These are phyloP conservation scores for Mythimna vitellina DNA, from an alignment of 2,888 invertebrate species.

Conservation along the genomic window DNA sequence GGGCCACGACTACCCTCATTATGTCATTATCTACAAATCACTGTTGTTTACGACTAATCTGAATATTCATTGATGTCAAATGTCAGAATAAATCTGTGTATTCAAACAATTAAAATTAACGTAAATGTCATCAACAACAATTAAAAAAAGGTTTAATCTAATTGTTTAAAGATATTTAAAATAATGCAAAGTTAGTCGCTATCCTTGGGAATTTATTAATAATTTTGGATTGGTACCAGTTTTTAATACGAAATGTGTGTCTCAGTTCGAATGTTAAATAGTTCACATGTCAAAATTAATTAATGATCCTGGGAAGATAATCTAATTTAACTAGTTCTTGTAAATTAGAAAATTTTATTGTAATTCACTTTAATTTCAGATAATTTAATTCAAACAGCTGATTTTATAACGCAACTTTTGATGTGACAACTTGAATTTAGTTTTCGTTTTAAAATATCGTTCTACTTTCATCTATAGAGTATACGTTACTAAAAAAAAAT, in stretches of 20 bases:
- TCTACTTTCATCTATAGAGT: not conserved
- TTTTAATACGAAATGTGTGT: slow-evolving; percentile 1
- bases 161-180: slow-evolving; percentile 13
- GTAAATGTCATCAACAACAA: slow-evolving; percentile 5
- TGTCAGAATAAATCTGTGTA: slow-evolving; percentile 38
- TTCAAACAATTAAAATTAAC: slow-evolving; percentile 29
- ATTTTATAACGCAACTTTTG: not conserved
- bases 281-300: slow-evolving; percentile 29
- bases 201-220: not conserved
- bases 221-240: not conserved
- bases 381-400: not conserved
- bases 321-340: not conserved
- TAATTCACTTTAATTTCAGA: not conserved
- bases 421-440: not conserved
- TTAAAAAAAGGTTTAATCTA: not conserved
- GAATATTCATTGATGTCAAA: slow-evolving; percentile 43
- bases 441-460: not conserved
- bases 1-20: not conserved
- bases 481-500: not conserved
- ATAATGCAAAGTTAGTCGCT: slow-evolving; percentile 2
- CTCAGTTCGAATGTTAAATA: slow-evolving; percentile 9
- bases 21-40: slow-evolving; percentile 6
- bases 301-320: slow-evolving; percentile 14
- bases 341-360: not conserved
- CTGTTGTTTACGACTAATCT: slow-evolving; percentile 1